Evolutionary conservation across 2,113 vertebrate genomes (phyloP), one percentile per base, ranked within the genome.

Genomic region (Erinaceus europaeus): DNA sequence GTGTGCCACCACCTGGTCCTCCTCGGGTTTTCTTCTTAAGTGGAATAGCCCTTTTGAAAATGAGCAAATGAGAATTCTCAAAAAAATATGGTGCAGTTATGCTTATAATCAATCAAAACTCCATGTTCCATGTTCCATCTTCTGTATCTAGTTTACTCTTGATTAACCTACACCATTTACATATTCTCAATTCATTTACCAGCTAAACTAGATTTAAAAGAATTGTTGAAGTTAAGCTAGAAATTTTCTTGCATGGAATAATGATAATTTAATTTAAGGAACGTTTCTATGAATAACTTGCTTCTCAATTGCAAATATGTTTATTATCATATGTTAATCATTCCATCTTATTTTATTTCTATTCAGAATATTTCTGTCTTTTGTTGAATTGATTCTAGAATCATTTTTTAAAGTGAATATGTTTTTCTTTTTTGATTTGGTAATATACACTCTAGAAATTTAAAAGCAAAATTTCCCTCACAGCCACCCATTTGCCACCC

Each of bases 151-250:
- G 42, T 64, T 40, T 21, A 18, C 8, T 71, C 5, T 18, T 53
- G 11, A 71, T 3, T 64, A 32, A 36, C 50, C 25, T 44, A 36
- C n/a, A 48, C 11, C 40, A 27, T 27, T 36, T n/a, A 32, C 29
- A 44, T 13, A 61, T 9, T 62, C 7, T 87, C 21, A 59, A 50
- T 2, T 42, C 29, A 29, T 8, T n/a, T n/a, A n/a, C 42, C 21
- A 6, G 4, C 11, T 20, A 3, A 0, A 0, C 5, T 67, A 0
- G 48, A 44, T 62, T 61, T 77, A 18, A 27, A 71, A 29, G 5
- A 76, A 11, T 40, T 65, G 27, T 82, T 32, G 2, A 44, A 55
- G 61, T 48, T 69, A 77, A 34, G n/a, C 34, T 40, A 52, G 15
- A 57, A 11, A n/a, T n/a, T 11, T 6, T 79, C 74, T 36, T 67